These are phyloP conservation scores for Corbicula japonica DNA, from an alignment of 2,888 invertebrate genomes.

Conservation along the genomic window DNA sequence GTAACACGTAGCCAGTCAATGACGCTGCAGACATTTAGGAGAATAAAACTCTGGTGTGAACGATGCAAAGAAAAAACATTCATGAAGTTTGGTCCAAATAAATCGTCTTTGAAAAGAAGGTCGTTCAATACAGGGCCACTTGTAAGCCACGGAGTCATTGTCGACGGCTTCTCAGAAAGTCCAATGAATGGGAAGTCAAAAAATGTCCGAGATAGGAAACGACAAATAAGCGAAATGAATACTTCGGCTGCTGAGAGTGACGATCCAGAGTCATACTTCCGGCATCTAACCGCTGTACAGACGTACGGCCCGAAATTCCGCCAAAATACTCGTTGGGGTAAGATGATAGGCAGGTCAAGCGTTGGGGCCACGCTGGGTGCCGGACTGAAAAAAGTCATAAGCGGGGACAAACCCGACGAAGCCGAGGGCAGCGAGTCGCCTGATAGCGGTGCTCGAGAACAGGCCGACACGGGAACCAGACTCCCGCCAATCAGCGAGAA, in stretches of 20 bases:
- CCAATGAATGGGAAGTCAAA: conserved; percentile 81
- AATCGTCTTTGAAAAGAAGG: conserved; percentile 79
- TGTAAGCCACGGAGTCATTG: conserved; percentile 80
- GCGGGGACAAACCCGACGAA: conserved; percentile 55
- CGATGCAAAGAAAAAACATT: conserved; percentile 81
- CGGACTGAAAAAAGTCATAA: conserved; percentile 58
- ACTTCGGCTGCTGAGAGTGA: conserved; percentile 55
- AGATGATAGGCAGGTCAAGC: conserved; percentile 66
- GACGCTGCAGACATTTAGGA: conserved; percentile 81
- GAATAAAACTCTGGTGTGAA: conserved; percentile 84
- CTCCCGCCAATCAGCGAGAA: conserved; percentile 69
- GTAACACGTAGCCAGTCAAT: conserved; percentile 78
- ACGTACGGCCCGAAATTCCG: conserved; percentile 69
- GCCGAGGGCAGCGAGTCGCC: conserved; percentile 41
- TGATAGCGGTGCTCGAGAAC: conserved; percentile 15
- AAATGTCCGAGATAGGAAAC: conserved; percentile 58
- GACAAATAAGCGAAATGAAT: conserved; percentile 59
- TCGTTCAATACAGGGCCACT: conserved; percentile 75
- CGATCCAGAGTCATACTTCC: conserved; percentile 82
- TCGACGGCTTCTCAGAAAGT: conserved; percentile 81
- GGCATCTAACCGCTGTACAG: conserved; percentile 68
- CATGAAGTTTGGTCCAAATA: conserved; percentile 79
- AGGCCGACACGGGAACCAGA: conserved; percentile 32
- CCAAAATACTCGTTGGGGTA: conserved; percentile 75
- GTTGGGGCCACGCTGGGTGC: conserved; percentile 64